Evolutionary conservation across 2,888 invertebrate genomes (phyloP).

Genomic region (Achlya flavicornis): DNA sequence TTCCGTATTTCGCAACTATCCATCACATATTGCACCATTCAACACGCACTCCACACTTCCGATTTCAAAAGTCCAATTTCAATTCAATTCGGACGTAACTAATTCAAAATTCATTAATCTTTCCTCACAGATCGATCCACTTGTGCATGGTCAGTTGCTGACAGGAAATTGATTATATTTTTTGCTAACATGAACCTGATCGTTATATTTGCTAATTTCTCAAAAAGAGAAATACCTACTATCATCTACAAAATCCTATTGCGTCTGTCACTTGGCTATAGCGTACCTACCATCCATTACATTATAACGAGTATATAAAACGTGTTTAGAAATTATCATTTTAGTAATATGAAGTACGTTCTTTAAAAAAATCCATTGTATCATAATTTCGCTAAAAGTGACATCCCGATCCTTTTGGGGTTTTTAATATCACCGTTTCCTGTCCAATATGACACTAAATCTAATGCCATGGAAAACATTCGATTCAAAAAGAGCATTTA

Average conservation of each 20-base stretch:
- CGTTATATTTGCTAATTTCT: conserved; percentile 14
- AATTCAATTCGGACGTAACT: conserved; percentile 78
- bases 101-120: conserved; percentile 82
- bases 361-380: neutral
- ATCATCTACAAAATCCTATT: too few species aligned
- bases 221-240: too few species aligned
- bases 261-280: too few species aligned
- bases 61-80: conserved; percentile 77
- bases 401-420: conserved; percentile 49
- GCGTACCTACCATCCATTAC: too few species aligned
- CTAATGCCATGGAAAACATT: conserved; percentile 60
- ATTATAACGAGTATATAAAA: too few species aligned
- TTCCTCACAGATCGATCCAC: conserved; percentile 59
- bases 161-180: conserved; percentile 78
- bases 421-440: conserved; percentile 62
- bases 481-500: conserved; percentile 74
- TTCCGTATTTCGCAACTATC: conserved; percentile 67
- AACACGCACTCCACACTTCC: conserved; percentile 73
- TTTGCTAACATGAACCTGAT: conserved; percentile 37
- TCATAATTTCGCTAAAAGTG: conserved; percentile 25
- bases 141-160: conserved; percentile 81
- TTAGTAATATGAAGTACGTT: too few species aligned
- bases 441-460: conserved; percentile 66
- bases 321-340: too few species aligned
- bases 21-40: conserved; percentile 74